Conservation (phyloP, 2,888 invertebrate species). For the Tenthredo distinguenda region DNA sequence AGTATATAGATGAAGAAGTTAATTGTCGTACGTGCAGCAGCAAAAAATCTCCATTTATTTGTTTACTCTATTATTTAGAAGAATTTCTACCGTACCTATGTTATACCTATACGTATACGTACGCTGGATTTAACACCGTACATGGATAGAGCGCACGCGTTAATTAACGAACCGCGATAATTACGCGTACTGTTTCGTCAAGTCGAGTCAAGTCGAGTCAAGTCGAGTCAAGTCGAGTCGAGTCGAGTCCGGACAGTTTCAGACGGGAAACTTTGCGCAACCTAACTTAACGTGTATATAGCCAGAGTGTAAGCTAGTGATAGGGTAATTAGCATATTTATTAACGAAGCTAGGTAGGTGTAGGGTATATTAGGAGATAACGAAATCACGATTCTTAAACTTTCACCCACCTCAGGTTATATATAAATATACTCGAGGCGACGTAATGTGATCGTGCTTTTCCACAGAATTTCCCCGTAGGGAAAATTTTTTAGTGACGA, state of each 20-base stretch:
- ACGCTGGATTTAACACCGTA: not conserved
- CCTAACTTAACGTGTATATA: not conserved
- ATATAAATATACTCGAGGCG: not conserved
- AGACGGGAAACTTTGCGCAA: not conserved
- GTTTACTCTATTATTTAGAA: too few species aligned
- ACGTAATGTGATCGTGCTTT: too few species aligned
- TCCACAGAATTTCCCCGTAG: too few species aligned
- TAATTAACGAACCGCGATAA: slow-evolving; percentile 21
- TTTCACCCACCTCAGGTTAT: not conserved
- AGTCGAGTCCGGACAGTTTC: not conserved
- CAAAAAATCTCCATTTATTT: too few species aligned
- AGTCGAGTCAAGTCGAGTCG: not conserved
- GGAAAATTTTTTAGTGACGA: too few species aligned
- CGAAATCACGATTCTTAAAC: not conserved
- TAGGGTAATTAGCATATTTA: slow-evolving; percentile 32
- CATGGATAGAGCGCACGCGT: not conserved
- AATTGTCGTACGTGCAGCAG: too few species aligned
- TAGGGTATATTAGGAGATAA: not conserved
- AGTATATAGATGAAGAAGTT: not conserved
- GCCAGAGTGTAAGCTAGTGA: not conserved
- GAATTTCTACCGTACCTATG: too few species aligned
- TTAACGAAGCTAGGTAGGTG: slow-evolving; percentile 3
- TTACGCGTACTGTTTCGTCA: not conserved
- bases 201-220: not conserved
- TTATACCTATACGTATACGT: too few species aligned